Base-by-base conservation (phyloP, 2,888 invertebrate genomes). In the Nemurella pictetii region DNA sequence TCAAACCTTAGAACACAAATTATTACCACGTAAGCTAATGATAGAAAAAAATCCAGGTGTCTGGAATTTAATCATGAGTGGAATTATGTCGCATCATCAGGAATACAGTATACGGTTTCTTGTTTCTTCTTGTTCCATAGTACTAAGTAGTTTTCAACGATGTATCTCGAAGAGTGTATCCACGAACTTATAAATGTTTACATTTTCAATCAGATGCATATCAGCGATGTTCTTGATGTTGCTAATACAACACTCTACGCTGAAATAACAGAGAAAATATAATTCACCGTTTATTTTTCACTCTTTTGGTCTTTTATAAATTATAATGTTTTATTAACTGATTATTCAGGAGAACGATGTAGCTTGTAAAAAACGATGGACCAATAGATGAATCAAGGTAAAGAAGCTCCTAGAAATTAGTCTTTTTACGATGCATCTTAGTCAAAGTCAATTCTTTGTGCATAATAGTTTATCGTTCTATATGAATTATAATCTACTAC, bases 161-260 rank as follows among this genome's bases (percentile, higher is more conserved):
- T 4, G 35, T 35, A 12, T 35, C 35, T 35, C 12, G 35, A 4
- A 35, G 5, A 35, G 4, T 35, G 35, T 35, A 12, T 35, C 35
- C 12, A 35, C 35, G 4, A n/a, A n/a, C n/a, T n/a, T n/a, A n/a
- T n/a, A 9, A 55, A 4, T 74, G 74, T 74, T 74, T 25, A 74
- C 74, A 74, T 20, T 74, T 74, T 74, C 26, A 35, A 35, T 35
- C 35, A 7, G 35, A 7, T 35, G 4, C 12, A 12, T 35, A 35
- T 35, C 35, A 35, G 35, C 4, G 35, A 4, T 35, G 35, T 12
- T 35, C 35, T 55, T 55, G 84, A 80, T 80, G 29, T 83, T 85
- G 84, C 73, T 82, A 77, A 73, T 77, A 80, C 75, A 85, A 83
- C 9, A 9, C 12, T 25, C 25, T 75, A 26, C 29, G 5, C 26